These are phyloP conservation scores for Leucophora obtusa DNA, from an alignment of 2,888 invertebrate species.

Conservation along the genomic window DNA sequence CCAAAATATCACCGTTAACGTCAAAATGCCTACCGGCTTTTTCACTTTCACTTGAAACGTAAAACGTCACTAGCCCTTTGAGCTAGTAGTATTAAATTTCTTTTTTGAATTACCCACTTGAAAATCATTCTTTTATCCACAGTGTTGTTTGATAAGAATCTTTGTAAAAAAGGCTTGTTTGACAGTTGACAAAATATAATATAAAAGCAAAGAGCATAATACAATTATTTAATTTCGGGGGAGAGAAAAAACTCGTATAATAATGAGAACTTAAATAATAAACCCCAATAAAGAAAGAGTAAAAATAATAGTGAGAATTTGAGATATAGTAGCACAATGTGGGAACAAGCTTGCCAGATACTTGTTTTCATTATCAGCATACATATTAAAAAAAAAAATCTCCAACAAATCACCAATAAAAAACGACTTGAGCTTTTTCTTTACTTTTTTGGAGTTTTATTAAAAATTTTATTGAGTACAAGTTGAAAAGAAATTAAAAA, in stretches of 20 bases:
- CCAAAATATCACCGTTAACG: slow-evolving; percentile 1
- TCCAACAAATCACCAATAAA: too few species aligned
- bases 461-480: too few species aligned
- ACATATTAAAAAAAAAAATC: too few species aligned
- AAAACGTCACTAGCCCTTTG: neutral
- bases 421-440: too few species aligned
- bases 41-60: neutral
- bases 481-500: too few species aligned
- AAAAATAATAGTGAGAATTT: slow-evolving; percentile 6
- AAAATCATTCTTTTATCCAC: slow-evolving; percentile 19
- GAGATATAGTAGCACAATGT: neutral
- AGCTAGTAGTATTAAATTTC: neutral
- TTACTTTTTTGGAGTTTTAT: too few species aligned
- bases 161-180: slow-evolving; percentile 34
- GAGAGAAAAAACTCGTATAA: slow-evolving; percentile 8
- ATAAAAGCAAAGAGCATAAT: neutral
- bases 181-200: slow-evolving; percentile 21
- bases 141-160: slow-evolving; percentile 31
- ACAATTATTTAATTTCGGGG: neutral
- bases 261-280: slow-evolving; percentile 17
- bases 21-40: slow-evolving; percentile 36
- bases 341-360: too few species aligned
- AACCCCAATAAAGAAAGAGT: slow-evolving; percentile 9
- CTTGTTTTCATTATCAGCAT: too few species aligned
- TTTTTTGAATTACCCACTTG: slow-evolving; percentile 16